phyloP scores from a whole-genome alignment of 2,113 vertebrate genomes.

The Prietella phreatophila region DNA sequence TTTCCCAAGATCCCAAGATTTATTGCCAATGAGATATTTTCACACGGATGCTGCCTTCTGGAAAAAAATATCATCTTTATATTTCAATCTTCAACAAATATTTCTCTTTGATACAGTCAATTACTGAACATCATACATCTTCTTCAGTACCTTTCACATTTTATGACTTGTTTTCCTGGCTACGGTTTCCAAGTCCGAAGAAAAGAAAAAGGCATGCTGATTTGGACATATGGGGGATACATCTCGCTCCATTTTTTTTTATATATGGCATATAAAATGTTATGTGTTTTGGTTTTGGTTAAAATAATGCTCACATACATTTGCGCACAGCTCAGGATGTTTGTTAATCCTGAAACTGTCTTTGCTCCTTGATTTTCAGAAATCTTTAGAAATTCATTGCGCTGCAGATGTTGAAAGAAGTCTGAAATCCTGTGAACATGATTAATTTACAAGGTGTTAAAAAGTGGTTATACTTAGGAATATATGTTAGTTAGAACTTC shows the following conservation, averaged over 20 bases:
- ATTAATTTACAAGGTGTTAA: background rate
- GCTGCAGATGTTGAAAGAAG: background rate
- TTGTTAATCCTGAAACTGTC: background rate
- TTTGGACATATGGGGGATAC: background rate
- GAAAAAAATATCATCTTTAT: background rate
- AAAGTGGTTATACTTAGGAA: background rate
- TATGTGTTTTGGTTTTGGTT: constrained; percentile 13
- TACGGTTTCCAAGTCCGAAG: background rate
- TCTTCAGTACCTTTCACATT: constrained; percentile 18
- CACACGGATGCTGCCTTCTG: background rate
- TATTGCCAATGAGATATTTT: background rate
- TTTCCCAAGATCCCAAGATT: no score
- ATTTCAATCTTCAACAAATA: background rate
- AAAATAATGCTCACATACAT: background rate
- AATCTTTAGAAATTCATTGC: background rate
- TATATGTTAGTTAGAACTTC: background rate
- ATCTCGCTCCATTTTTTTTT: background rate
- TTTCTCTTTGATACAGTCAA: background rate
- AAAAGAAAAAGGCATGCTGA: background rate
- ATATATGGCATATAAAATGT: background rate
- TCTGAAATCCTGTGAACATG: background rate
- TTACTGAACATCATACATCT: constrained; percentile 5
- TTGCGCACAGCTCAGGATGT: background rate
- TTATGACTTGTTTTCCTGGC: background rate
- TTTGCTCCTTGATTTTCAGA: background rate